Base-by-base conservation (phyloP, 2,113 vertebrate genomes). In the Sinosuthora webbiana region DNA sequence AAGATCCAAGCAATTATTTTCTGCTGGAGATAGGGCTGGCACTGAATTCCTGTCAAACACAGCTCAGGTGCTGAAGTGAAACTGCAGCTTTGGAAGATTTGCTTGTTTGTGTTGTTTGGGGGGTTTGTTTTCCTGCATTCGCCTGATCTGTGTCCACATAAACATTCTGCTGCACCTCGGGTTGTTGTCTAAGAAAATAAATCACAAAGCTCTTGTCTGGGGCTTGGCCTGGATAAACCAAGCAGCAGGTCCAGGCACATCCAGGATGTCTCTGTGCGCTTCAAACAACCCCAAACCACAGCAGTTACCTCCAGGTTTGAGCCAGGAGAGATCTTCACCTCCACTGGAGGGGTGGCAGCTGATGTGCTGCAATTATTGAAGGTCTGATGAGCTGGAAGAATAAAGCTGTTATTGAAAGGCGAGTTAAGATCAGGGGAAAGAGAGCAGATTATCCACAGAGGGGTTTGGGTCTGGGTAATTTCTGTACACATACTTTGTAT, bases 371-470 rank as follows among this genome's bases (percentile, higher is more conserved):
- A 14, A 52, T 75, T 71, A 70, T 0, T 67, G 85, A 37, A 78
- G 64, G 69, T 77, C 77, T 84, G 94, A 28, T 50, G 74, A 74
- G 77, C n/a, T 62, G 37, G 5, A 83, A 81, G 52, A 87, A 79
- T 21, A 23, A 65, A 50, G 33, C 24, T 17, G 7, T 37, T n/a
- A 16, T 19, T 31, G 76, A 19, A 57, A 39, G 44, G n/a, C 17
- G 10, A 9, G 39, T 45, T 24, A 4, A 31, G 67, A 28, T 22
- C 42, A 31, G 62, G 57, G 87, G 18, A 8, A 47, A 18, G 3
- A 39, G 65, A 53, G 10, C 15, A 14, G 57, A 8, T 30, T 44
- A 14, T 8, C 30, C 65, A 31, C 18, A 63, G 49, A 44, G 56
- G 35, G 55, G 21, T n/a, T 5, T 8, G 27, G 28, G 13, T 11